Evolutionary conservation across 2,113 vertebrate genomes (phyloP).

Genomic region (Andinoacara biseriatus): DNA sequence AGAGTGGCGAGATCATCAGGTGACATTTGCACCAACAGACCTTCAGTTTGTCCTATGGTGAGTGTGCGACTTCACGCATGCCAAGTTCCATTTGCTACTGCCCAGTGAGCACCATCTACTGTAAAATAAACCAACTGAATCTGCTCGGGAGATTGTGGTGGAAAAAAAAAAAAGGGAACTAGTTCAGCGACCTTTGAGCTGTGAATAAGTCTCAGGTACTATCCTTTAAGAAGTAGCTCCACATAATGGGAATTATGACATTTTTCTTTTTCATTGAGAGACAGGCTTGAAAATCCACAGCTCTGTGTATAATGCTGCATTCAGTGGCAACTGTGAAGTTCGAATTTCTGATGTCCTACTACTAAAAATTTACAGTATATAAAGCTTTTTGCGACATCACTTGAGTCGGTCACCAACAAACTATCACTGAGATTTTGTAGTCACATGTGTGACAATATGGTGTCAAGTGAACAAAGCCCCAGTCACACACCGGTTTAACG

Average conservation of each 20-base stretch:
- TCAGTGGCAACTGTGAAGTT: neutral
- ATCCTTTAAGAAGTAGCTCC: neutral
- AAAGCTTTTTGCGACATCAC: too few species aligned
- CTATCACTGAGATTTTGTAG: neutral
- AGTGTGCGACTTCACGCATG: neutral
- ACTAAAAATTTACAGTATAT: too few species aligned
- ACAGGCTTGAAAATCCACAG: neutral
- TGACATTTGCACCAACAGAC: slow-evolving; percentile 28
- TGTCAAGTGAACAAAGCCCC: neutral
- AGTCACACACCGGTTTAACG: neutral
- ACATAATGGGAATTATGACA: neutral
- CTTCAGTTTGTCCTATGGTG: neutral
- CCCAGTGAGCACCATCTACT: neutral
- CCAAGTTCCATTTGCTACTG: neutral
- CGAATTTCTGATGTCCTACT: neutral
- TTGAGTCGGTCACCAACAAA: too few species aligned
- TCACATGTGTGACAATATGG: neutral
- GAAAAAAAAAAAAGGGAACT: neutral
- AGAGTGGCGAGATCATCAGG: slow-evolving; percentile 55
- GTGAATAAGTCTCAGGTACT: neutral
- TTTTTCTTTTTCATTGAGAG: neutral
- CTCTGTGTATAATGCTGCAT: neutral
- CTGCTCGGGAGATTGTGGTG: too few species aligned
- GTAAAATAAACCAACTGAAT: neutral
- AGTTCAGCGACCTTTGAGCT: neutral